These are phyloP conservation scores for Acyrthosiphon pisum DNA, from an alignment of 1,140 invertebrate genomes.

Conservation along the genomic window DNA sequence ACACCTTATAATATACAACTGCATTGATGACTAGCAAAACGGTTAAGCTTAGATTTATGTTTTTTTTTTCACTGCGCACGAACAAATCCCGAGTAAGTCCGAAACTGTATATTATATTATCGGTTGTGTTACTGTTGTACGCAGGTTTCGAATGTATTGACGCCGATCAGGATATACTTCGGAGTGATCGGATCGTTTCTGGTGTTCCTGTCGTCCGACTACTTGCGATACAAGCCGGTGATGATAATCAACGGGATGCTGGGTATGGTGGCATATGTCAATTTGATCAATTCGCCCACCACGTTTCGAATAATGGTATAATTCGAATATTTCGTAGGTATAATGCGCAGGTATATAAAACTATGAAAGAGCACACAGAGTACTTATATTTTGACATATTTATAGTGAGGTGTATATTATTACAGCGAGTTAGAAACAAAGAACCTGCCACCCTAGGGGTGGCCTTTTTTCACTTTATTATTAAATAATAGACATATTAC, in stretches of 20 bases:
- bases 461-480: no score
- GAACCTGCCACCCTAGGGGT: no score
- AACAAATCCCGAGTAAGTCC: neutral
- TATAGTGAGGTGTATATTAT: no score
- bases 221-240: constrained; percentile 25
- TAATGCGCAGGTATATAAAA: no score
- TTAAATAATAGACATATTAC: no score
- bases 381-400: no score
- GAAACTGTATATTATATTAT: neutral
- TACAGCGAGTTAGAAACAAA: no score
- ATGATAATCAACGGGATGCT: neutral
- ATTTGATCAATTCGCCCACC: neutral
- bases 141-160: constrained; percentile 7
- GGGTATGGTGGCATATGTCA: neutral
- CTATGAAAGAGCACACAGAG: no score
- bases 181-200: neutral
- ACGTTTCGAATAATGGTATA: neutral
- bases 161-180: neutral
- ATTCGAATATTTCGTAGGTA: neutral
- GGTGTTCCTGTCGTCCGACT: constrained; percentile 23
- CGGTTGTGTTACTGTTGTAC: neutral
- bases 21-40: neutral
- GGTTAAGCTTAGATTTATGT: neutral
- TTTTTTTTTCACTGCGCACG: neutral
- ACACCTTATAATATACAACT: neutral